phyloP scores from a whole-genome alignment of 2,113 vertebrate species.

The Psephotus haematonotus region DNA sequence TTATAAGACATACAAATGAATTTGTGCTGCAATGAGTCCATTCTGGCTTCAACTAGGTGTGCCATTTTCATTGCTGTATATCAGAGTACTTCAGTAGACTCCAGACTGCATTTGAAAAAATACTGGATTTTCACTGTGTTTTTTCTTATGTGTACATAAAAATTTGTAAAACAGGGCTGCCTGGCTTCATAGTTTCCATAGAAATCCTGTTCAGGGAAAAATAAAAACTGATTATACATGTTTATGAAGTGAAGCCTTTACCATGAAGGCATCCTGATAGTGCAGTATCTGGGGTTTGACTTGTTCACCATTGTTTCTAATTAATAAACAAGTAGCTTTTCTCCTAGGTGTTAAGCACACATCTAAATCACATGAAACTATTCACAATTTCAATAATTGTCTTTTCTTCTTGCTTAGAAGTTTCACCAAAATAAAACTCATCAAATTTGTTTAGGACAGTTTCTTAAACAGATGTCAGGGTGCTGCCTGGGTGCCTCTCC shows the following conservation, averaged over 20 bases:
- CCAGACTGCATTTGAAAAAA: background rate
- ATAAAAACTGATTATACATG: background rate
- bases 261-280: background rate
- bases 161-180: background rate
- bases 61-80: background rate
- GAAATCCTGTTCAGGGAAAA: background rate
- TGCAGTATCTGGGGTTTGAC: background rate
- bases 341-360: background rate
- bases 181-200: background rate
- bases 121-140: background rate
- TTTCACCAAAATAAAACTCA: background rate
- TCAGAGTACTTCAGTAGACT: background rate
- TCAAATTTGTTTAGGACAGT: background rate
- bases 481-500: fast-evolving
- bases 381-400: background rate
- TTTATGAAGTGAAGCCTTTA: background rate
- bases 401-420: background rate
- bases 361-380: background rate
- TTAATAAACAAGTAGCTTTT: background rate
- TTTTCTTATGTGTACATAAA: background rate
- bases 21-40: background rate
- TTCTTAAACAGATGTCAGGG: background rate
- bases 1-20: background rate
- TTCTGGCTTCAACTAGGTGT: background rate
- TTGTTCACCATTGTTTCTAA: background rate